Conservation (phyloP, 1,140 invertebrate genomes). For the Venustaconcha ellipsiformis region DNA sequence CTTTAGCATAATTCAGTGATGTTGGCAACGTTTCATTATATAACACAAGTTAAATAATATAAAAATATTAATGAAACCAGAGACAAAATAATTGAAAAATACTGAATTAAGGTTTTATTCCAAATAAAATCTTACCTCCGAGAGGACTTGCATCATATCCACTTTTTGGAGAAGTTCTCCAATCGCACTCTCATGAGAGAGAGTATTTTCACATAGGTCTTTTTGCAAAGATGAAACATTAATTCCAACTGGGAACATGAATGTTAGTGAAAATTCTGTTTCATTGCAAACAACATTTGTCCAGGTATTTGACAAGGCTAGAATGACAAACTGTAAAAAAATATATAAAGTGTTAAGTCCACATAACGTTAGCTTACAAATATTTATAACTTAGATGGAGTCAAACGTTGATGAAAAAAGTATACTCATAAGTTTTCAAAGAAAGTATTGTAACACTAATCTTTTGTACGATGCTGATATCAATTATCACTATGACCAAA, state of each 20-base stretch:
- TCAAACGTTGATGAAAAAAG: no score
- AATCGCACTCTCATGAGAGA: background rate
- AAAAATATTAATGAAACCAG: no score
- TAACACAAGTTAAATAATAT: no score
- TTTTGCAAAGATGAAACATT: constrained; percentile 8
- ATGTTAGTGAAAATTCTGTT: constrained; percentile 1
- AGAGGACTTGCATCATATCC: background rate
- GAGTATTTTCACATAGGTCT: background rate
- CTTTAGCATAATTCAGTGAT: no score
- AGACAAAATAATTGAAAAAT: background rate
- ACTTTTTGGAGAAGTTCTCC: background rate
- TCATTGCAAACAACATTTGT: constrained; percentile 3
- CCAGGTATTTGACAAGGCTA: constrained; percentile 10
- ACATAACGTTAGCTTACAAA: background rate
- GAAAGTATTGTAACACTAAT: no score
- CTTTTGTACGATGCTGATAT: no score
- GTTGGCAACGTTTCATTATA: no score
- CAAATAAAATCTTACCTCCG: background rate
- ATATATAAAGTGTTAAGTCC: background rate
- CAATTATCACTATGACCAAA: no score
- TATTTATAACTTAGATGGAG: no score
- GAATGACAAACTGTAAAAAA: constrained; percentile 12
- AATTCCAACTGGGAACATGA: constrained; percentile 6
- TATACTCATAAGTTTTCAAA: no score
- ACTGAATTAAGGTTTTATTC: background rate